A percentile compares a stretch with the other conserved stretches of the same genome.
These are phyloP conservation scores for Eupithecia pulchellata DNA, from an alignment of 2,888 invertebrate genomes.

Conservation along the genomic window DNA sequence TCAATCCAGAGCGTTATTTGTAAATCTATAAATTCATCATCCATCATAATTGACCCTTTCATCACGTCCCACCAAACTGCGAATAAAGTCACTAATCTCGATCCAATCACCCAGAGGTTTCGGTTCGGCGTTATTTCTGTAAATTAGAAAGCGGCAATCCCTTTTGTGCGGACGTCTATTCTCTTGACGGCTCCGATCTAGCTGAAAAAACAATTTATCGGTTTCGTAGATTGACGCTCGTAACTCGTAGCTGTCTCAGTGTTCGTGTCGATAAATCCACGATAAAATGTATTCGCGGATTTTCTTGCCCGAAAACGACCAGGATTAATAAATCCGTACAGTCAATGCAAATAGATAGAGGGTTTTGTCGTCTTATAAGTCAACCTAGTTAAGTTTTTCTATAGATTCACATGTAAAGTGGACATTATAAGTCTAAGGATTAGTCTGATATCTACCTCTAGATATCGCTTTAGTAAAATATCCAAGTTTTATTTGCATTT, in stretches of 20 bases:
- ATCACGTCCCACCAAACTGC: constrained; percentile 36
- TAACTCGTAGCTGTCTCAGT: constrained; percentile 49
- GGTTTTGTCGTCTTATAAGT: not conserved
- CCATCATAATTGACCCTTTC: not conserved
- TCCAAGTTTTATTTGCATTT: no score
- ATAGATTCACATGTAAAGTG: not conserved
- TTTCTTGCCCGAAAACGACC: constrained; percentile 34
- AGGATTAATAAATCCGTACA: constrained; percentile 5
- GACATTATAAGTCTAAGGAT: no score
- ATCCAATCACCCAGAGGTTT: constrained; percentile 48
- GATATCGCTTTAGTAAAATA: no score
- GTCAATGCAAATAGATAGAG: not conserved
- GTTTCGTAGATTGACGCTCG: constrained; percentile 50
- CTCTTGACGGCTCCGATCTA: constrained; percentile 44
- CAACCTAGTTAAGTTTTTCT: not conserved
- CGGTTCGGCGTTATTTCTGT: constrained; percentile 47
- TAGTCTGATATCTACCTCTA: no score
- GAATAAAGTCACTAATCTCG: constrained; percentile 44
- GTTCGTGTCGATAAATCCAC: constrained; percentile 46
- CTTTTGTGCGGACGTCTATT: constrained; percentile 47
- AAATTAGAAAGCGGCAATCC: constrained; percentile 43
- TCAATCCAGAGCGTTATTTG: not conserved
- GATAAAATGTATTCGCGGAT: constrained; percentile 43
- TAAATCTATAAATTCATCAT: not conserved
- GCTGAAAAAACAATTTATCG: constrained; percentile 50